Base-by-base conservation (phyloP, 2,888 invertebrate species). In the Limnephilus lunatus region DNA sequence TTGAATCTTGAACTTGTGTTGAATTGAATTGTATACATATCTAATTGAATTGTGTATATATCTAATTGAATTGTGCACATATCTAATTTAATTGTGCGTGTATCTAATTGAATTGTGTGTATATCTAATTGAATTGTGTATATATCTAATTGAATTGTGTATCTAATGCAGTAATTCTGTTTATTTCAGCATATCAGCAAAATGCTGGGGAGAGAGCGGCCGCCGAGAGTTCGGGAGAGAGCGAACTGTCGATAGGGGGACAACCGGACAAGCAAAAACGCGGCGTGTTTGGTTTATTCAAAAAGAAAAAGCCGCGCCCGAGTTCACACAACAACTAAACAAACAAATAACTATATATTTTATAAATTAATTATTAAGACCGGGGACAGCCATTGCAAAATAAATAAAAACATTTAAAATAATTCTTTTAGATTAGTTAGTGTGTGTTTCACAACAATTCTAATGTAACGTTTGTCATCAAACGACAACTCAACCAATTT, bases 211-310 rank as follows among this genome's bases (percentile, higher is more conserved):
- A 86, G 7, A 35, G 89, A 32, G 93, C 88, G 9, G 92, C 93
- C 30, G 93, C 93, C 0, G 92, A 96, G 96, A 93, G 96, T 95
- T 0, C 96, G 95, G 96, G 96, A 0, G 96, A 96, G 93, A 96
- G 96, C 0, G 96, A 96, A 93, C 94, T 96, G 14, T 96, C 96
- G 0, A 95, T 96, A 32, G 95, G 91, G 14, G 92, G 94, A 30
- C 85, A 92, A 25, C 88, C 95, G 81, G 96, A 96, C 91, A 96
- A 96, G 94, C 96, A 96, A 91, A 96, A 96, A 94, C 97, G 97
- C 68, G 96, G 97, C 3, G 96, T 97, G 53, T 96, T 97, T 94
- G 96, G 96, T 48, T 95, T 97, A n/a, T 97, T 97, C 95, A 96
- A 96, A 94, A 95, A 96, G 91, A 95, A 95, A 94, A 96, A 96